These are phyloP conservation scores for Cnemophilus loriae DNA, from an alignment of 2,113 vertebrate species.

Conservation along the genomic window DNA sequence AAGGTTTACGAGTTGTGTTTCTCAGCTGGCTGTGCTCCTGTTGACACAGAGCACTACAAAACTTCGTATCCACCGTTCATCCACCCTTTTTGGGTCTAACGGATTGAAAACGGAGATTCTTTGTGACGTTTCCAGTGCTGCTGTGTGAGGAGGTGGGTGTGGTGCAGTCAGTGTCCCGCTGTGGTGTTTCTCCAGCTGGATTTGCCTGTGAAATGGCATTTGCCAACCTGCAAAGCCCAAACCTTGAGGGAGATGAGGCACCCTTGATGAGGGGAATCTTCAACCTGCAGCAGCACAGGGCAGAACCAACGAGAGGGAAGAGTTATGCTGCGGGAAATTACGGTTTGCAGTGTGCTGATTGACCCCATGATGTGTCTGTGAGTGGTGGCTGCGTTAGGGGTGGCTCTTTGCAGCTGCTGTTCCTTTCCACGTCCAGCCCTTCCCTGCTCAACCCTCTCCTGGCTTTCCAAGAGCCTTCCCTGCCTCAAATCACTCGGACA, in stretches of 20 bases:
- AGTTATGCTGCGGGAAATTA: background rate
- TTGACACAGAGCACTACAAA: rapidly evolving
- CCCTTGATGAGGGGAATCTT: background rate
- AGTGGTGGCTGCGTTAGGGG: rapidly evolving
- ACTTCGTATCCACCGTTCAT: rapidly evolving
- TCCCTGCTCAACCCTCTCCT: background rate
- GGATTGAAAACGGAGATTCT: rapidly evolving
- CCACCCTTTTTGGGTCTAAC: background rate
- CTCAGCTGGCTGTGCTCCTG: background rate
- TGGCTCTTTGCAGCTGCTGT: background rate
- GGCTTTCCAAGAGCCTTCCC: background rate
- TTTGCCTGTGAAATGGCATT: background rate
- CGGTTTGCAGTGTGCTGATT: background rate
- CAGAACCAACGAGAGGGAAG: background rate
- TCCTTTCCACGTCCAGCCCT: background rate
- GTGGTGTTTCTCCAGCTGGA: background rate
- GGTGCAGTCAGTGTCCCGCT: rapidly evolving
- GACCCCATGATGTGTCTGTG: background rate
- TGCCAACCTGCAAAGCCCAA: background rate
- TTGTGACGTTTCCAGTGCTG: rapidly evolving
- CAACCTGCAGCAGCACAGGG: background rate
- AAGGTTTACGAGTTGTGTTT: background rate
- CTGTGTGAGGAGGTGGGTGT: background rate
- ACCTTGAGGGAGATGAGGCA: background rate
- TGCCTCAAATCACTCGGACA: background rate